phyloP scores from a whole-genome alignment of 2,797 vertebrate species.

The Siniperca scherzeri region DNA sequence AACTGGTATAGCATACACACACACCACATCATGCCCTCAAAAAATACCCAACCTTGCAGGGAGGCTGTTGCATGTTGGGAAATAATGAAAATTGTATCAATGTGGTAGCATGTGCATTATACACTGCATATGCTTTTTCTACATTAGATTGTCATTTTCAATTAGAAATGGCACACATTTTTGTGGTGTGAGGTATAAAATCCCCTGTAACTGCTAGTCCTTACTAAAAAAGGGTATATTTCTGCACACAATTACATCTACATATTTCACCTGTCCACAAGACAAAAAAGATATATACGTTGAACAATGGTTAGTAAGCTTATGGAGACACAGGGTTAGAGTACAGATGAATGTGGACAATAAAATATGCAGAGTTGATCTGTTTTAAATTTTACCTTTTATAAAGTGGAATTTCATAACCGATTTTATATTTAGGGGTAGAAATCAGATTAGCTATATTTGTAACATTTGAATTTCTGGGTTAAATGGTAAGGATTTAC shows the following conservation, averaged over 20 bases:
- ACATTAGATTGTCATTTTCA: neutral
- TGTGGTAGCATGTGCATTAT: neutral
- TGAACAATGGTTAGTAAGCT: neutral
- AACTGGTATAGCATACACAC: conserved; percentile 18
- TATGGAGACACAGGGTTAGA: neutral
- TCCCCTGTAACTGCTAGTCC: neutral
- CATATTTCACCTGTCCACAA: conserved; percentile 23
- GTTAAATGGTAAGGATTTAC: conserved; percentile 2
- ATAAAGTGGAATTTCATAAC: neutral
- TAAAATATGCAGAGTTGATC: conserved; percentile 38
- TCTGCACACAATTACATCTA: conserved; percentile 10
- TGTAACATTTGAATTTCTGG: neutral
- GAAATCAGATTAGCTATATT: conserved; percentile 1
- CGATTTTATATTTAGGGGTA: neutral
- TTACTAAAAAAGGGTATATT: neutral
- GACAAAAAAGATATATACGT: neutral
- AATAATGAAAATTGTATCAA: conserved; percentile 34
- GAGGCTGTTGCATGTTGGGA: conserved; percentile 53
- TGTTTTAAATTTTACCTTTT: neutral
- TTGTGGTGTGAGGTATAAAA: conserved; percentile 1
- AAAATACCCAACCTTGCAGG: conserved; percentile 62
- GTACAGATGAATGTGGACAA: neutral
- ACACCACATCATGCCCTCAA: conserved; percentile 18
- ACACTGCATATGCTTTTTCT: neutral
- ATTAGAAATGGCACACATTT: neutral